Evolutionary conservation across 2,797 vertebrate species (phyloP).

Genomic region (Falco biarmicus): DNA sequence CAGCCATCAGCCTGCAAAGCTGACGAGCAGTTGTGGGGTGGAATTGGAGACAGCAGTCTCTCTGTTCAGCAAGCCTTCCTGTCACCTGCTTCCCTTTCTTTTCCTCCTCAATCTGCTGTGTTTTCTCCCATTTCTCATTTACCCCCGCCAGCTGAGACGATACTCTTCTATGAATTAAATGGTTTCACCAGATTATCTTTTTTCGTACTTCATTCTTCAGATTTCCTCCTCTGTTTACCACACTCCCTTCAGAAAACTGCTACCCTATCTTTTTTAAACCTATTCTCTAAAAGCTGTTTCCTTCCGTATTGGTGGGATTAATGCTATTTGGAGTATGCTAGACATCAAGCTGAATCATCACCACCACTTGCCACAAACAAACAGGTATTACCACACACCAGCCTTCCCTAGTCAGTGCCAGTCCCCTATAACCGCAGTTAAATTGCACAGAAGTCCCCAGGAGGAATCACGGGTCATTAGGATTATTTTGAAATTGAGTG

Average conservation of each 20-base stretch:
- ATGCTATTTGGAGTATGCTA: background rate
- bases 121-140: background rate
- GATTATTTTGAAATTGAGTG: background rate
- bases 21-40: background rate
- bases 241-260: background rate
- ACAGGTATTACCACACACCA: constrained; percentile 34
- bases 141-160: background rate
- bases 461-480: background rate
- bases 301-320: background rate
- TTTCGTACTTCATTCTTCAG: background rate
- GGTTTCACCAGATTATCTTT: background rate
- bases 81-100: background rate
- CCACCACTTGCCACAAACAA: background rate
- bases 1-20: background rate
- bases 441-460: background rate
- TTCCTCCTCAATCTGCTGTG: background rate
- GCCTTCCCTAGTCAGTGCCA: background rate
- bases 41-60: background rate
- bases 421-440: background rate
- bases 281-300: background rate
- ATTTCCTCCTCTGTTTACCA: background rate
- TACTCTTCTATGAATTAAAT: background rate
- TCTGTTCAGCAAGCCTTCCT: background rate
- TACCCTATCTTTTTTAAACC: background rate
- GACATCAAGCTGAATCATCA: background rate